Evolutionary conservation across 1,140 invertebrate genomes (phyloP).

Genomic region (Xylocopa sonorina): DNA sequence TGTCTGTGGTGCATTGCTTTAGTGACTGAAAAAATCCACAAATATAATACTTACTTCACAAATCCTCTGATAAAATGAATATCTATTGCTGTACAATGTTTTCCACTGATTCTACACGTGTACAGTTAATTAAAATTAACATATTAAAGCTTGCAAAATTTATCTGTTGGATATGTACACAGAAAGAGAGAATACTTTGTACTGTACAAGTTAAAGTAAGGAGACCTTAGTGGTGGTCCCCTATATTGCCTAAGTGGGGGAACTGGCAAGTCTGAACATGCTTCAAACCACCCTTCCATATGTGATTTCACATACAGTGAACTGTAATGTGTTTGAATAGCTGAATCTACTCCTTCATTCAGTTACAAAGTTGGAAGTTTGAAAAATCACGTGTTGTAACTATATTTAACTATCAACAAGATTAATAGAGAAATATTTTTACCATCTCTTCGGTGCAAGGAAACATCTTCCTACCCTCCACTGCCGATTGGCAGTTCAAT

Average conservation of each 20-base stretch:
- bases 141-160: background rate
- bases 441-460: conserved; percentile 86
- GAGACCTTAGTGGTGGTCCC: conserved; percentile 42
- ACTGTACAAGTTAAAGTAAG: conserved; percentile 12
- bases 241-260: conserved; percentile 40
- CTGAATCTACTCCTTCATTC: background rate
- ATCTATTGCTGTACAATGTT: background rate
- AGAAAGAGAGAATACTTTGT: background rate
- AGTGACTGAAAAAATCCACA: conserved; percentile 79
- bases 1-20: conserved; percentile 85
- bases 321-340: background rate
- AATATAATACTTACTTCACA: conserved; percentile 9
- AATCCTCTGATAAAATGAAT: background rate
- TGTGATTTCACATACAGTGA: background rate
- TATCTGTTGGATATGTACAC: background rate
- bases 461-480: conserved; percentile 84
- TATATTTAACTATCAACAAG: background rate
- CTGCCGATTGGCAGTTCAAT: conserved; percentile 86
- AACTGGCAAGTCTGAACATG: conserved; percentile 72
- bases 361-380: background rate
- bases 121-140: background rate
- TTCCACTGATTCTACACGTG: background rate
- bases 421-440: conserved; percentile 55
- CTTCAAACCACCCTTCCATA: conserved; percentile 47
- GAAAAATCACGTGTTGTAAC: background rate